These are phyloP conservation scores for Orientallactaga sibirica DNA, from an alignment of 2,797 vertebrate species.

Conservation along the genomic window DNA sequence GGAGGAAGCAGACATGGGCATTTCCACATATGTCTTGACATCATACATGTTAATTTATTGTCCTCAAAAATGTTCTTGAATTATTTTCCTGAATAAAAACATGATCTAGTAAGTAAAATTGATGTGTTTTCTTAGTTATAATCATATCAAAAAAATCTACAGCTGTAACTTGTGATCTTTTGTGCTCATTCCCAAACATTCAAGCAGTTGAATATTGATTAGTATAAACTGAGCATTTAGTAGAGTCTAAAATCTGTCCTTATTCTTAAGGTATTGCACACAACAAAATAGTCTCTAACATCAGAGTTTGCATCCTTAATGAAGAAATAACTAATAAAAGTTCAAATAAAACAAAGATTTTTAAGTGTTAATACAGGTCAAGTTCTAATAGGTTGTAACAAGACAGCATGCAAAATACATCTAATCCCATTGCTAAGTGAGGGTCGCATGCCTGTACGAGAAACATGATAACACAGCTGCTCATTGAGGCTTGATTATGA, in stretches of 20 bases:
- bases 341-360: not conserved
- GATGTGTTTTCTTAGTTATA: conserved; percentile 7
- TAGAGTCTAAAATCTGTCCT: not conserved
- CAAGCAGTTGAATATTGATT: conserved; percentile 14
- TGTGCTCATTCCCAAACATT: conserved; percentile 14
- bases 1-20: not conserved
- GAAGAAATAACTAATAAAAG: too few species aligned
- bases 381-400: not conserved
- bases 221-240: not conserved
- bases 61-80: not conserved
- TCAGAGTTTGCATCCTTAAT: not conserved
- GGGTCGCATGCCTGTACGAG: not conserved
- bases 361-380: not conserved
- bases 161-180: not conserved
- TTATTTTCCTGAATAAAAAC: conserved; percentile 46
- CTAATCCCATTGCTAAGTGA: not conserved
- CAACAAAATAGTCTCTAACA: conserved; percentile 17
- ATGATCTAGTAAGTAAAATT: not conserved
- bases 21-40: not conserved
- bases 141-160: not conserved
- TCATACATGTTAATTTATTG: not conserved
- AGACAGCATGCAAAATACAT: not conserved
- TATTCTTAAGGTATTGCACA: not conserved
- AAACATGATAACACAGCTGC: not conserved
- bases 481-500: not conserved